Percentiles rank a stretch among this genome's conserved stretches.
phyloP scores from a whole-genome alignment of 2,888 invertebrate species.

The Hemicrepidius hirtus region DNA sequence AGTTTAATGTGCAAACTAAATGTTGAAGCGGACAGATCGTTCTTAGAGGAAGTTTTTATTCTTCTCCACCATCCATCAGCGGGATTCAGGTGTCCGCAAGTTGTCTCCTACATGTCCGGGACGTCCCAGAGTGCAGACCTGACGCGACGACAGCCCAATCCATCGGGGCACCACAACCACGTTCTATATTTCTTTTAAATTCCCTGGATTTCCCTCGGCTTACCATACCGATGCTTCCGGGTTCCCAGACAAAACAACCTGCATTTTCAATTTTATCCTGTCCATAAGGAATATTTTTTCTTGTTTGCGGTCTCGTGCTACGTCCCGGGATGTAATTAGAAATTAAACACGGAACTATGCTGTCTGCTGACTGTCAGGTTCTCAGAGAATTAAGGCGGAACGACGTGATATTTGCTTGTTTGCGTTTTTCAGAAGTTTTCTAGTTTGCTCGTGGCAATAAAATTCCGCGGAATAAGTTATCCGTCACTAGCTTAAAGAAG shows the following conservation, averaged over 20 bases:
- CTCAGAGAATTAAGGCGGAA: background rate
- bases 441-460: conserved; percentile 18
- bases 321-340: background rate
- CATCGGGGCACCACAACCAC: conserved; percentile 38
- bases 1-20: conserved; percentile 32
- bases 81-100: conserved; percentile 47
- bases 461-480: conserved; percentile 26
- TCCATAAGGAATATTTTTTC: background rate
- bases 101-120: conserved; percentile 44
- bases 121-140: conserved; percentile 42
- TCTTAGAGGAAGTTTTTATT: conserved; percentile 41
- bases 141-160: conserved; percentile 44
- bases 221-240: conserved; percentile 17
- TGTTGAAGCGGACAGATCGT: conserved; percentile 35
- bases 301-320: background rate
- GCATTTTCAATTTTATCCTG: background rate
- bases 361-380: conserved; percentile 14
- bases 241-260: background rate
- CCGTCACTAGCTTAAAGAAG: conserved; percentile 34
- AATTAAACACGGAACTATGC: background rate
- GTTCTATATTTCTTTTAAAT: conserved; percentile 43
- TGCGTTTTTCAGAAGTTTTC: conserved; percentile 14
- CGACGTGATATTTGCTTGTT: conserved; percentile 3
- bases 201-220: conserved; percentile 32
- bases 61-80: conserved; percentile 44